phyloP scores from a whole-genome alignment of 2,888 invertebrate genomes.

The Agrotis clavis region DNA sequence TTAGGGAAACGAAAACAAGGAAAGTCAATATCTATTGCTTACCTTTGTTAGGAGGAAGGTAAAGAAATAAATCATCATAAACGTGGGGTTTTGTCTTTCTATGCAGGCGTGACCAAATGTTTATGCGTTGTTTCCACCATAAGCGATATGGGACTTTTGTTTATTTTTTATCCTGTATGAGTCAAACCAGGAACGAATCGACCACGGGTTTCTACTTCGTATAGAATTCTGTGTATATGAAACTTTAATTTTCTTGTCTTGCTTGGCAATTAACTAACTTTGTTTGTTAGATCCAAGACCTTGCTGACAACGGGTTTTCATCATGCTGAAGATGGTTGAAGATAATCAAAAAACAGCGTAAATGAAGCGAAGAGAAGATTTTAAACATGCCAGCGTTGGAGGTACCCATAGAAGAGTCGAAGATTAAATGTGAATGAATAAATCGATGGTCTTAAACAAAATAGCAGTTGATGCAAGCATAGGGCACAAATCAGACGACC shows the following conservation, averaged over 20 bases:
- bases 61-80: constrained; percentile 3
- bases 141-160: not conserved
- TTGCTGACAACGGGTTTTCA: too few species aligned
- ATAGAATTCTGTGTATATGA: not conserved
- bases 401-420: not conserved
- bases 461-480: constrained; percentile 21
- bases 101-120: constrained; percentile 10
- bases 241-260: not conserved
- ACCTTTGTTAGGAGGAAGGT: constrained; percentile 30
- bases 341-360: not conserved
- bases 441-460: not conserved
- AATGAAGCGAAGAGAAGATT: not conserved
- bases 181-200: not conserved
- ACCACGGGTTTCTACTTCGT: not conserved
- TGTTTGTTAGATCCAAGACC: not conserved
- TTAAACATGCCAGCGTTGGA: not conserved
- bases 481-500: constrained; percentile 10
- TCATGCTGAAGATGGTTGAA: not conserved
- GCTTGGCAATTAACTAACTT: not conserved
- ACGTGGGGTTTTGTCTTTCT: constrained; percentile 11
- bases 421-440: not conserved
- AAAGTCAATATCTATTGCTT: constrained; percentile 5
- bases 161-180: not conserved
- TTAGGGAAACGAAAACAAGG: constrained; percentile 11
- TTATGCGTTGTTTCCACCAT: constrained; percentile 10